phyloP scores from a whole-genome alignment of 2,113 vertebrate species.

The Otolemur garnettii region DNA sequence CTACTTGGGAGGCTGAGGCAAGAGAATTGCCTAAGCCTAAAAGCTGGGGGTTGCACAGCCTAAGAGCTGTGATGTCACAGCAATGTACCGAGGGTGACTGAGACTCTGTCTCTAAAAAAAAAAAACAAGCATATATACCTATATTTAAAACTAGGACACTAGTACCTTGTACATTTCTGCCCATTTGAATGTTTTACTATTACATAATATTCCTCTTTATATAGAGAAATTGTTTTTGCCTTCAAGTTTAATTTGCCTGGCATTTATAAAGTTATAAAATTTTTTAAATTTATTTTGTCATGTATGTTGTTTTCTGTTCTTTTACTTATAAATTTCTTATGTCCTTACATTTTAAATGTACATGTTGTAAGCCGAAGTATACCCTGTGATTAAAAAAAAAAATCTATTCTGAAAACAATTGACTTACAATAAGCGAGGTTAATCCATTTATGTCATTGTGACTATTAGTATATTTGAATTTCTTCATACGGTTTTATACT shows the following conservation, averaged over 20 bases:
- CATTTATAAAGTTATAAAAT: neutral
- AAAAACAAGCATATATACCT: neutral
- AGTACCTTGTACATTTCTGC: neutral
- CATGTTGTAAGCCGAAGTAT: neutral
- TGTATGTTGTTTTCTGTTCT: neutral
- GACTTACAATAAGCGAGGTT: neutral
- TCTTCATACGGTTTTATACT: neutral
- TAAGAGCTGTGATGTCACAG: too few species aligned
- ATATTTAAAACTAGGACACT: neutral
- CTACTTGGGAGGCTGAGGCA: too few species aligned
- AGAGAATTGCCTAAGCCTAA: too few species aligned
- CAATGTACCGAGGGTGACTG: too few species aligned
- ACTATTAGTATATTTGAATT: neutral
- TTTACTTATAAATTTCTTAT: neutral
- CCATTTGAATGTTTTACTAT: neutral
- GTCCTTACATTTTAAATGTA: neutral
- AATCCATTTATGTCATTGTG: neutral
- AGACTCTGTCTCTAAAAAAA: too few species aligned
- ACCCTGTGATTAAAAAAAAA: neutral
- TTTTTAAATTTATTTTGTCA: neutral
- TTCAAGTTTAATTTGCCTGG: neutral
- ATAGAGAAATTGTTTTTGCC: neutral
- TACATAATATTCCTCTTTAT: neutral
- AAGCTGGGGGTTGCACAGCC: too few species aligned
- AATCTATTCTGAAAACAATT: neutral